Evolutionary conservation across 1,140 invertebrate species (phyloP).

Genomic region (Augochlora pura): DNA sequence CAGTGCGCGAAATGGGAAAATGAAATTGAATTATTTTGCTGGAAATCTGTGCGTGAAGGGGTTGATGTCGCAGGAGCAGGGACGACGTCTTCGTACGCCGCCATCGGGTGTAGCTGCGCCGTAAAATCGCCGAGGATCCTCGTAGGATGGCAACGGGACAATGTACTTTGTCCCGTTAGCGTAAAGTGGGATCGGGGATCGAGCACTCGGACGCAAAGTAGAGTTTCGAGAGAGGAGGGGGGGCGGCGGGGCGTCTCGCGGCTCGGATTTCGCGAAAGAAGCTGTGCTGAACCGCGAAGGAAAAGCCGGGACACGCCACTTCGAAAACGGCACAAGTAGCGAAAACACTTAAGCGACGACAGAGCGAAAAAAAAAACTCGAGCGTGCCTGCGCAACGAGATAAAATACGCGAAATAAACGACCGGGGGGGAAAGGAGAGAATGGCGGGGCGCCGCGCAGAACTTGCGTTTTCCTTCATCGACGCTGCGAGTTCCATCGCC

Average conservation of each 20-base stretch:
- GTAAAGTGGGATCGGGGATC: not conserved
- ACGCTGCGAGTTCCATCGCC: too few species aligned
- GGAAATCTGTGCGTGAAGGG: too few species aligned
- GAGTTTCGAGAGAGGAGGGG: not conserved
- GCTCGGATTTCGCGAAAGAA: constrained; percentile 5
- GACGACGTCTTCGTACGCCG: too few species aligned
- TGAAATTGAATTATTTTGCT: too few species aligned
- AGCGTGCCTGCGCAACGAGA: constrained; percentile 16
- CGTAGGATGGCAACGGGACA: too few species aligned
- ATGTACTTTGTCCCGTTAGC: too few species aligned
- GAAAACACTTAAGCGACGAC: constrained; percentile 38
- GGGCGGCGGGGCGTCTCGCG: not conserved
- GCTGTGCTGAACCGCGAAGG: constrained; percentile 10
- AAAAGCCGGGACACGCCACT: constrained; percentile 28
- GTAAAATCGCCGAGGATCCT: not conserved
- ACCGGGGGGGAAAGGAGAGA: too few species aligned
- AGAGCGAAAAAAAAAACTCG: not conserved
- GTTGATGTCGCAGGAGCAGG: too few species aligned
- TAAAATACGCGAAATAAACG: constrained; percentile 5
- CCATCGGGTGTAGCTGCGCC: too few species aligned
- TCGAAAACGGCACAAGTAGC: constrained; percentile 41
- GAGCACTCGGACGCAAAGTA: constrained; percentile 11
- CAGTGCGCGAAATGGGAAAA: too few species aligned
- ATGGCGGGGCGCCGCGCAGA: too few species aligned
- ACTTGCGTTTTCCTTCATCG: not conserved